Evolutionary conservation across 2,888 invertebrate species (phyloP).

Genomic region (Acheta domesticus): DNA sequence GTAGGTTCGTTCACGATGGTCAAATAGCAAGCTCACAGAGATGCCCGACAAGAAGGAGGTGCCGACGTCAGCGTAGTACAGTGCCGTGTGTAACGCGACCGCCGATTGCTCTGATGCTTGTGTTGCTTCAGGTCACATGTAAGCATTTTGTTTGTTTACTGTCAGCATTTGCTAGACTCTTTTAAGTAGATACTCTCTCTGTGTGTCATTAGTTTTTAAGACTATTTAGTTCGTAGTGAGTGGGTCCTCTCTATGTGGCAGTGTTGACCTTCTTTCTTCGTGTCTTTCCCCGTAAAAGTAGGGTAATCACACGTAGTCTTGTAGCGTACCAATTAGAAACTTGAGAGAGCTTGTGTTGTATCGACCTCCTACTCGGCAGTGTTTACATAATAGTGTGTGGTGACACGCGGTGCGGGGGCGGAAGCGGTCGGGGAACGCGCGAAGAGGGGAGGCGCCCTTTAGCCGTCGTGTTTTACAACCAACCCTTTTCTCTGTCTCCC

Average conservation of each 20-base stretch:
- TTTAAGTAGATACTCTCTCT: constrained; percentile 18
- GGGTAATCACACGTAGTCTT: neutral
- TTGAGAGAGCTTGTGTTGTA: constrained; percentile 10
- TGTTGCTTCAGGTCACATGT: constrained; percentile 18
- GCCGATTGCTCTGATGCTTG: constrained; percentile 9
- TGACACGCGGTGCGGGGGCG: too few species aligned
- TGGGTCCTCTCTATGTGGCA: neutral
- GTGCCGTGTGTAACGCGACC: constrained; percentile 18
- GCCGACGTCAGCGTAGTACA: constrained; percentile 5
- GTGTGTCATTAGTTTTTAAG: constrained; percentile 18
- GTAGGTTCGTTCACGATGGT: constrained; percentile 18
- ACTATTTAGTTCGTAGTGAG: constrained; percentile 1
- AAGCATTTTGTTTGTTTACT: constrained; percentile 12
- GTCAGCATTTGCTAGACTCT: constrained; percentile 18
- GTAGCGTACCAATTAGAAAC: constrained; percentile 4
- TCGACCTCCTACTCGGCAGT: neutral
- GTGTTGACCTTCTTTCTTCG: neutral
- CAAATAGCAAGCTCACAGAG: neutral
- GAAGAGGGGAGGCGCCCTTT: too few species aligned
- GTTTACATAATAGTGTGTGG: neutral
- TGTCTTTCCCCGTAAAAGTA: neutral
- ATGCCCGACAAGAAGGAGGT: neutral
- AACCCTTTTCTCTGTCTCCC: too few species aligned
- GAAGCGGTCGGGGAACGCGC: too few species aligned
- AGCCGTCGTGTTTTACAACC: too few species aligned